A percentile compares a stretch with the other conserved stretches of the same genome.
These are phyloP conservation scores for Melanchra persicariae DNA, from an alignment of 2,888 invertebrate species.

Conservation along the genomic window DNA sequence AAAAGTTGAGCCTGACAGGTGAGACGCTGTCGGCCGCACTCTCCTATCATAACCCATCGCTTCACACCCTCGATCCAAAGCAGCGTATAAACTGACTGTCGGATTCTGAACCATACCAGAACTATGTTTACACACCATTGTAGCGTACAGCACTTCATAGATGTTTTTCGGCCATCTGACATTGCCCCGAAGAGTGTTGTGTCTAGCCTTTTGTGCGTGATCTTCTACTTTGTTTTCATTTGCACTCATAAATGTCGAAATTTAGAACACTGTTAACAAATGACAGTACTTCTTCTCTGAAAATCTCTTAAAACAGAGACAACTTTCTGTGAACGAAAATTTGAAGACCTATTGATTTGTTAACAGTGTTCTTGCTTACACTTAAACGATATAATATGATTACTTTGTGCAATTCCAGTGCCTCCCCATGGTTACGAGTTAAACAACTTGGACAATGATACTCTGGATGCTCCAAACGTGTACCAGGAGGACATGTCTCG, in stretches of 20 bases:
- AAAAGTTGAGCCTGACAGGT: constrained; percentile 93
- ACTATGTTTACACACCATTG: constrained; percentile 67
- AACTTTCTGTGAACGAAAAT: constrained; percentile 55
- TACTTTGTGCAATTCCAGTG: constrained; percentile 80
- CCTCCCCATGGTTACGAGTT: constrained; percentile 92
- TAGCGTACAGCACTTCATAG: constrained; percentile 66
- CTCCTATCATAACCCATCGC: constrained; percentile 64
- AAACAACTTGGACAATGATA: constrained; percentile 92
- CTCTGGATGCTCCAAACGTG: constrained; percentile 91
- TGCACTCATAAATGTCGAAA: constrained; percentile 64
- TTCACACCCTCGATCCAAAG: constrained; percentile 69
- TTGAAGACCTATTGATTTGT: constrained; percentile 34
- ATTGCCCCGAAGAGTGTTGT: constrained; percentile 63
- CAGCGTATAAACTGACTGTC: constrained; percentile 69
- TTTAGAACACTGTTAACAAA: constrained; percentile 46
- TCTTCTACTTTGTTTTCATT: constrained; percentile 60
- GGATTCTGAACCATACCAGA: constrained; percentile 65
- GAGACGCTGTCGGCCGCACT: constrained; percentile 78
- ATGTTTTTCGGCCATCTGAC: constrained; percentile 65
- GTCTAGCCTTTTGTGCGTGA: constrained; percentile 61
- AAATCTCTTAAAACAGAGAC: constrained; percentile 19
- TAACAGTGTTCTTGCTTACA: constrained; percentile 38
- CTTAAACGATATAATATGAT: constrained; percentile 1
- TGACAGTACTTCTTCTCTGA: constrained; percentile 16
- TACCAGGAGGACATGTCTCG: constrained; percentile 86